phyloP scores from a whole-genome alignment of 2,113 vertebrate species.

The Rhineura floridana region DNA sequence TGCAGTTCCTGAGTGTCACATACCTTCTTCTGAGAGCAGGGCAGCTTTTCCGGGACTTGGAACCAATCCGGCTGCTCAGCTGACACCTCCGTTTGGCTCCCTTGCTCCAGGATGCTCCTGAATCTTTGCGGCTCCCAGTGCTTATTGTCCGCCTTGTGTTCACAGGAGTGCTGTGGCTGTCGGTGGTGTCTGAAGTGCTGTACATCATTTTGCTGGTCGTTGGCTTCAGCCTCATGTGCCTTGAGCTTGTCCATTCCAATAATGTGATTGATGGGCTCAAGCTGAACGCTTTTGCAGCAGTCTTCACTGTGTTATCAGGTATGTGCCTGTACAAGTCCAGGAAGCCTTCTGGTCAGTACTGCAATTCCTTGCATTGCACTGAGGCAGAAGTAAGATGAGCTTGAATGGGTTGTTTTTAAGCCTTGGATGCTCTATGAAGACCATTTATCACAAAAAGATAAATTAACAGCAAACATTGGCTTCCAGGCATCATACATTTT shows the following conservation, averaged over 20 bases:
- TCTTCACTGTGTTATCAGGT: constrained; percentile 98
- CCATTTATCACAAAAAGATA: too few species aligned
- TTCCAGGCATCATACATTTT: too few species aligned
- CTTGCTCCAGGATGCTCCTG: neutral
- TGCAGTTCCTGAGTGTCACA: neutral
- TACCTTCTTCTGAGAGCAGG: neutral
- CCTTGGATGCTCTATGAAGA: neutral
- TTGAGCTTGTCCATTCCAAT: constrained; percentile 95
- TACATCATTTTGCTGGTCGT: constrained; percentile 95
- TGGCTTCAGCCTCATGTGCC: constrained; percentile 97
- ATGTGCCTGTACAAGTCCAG: constrained; percentile 22
- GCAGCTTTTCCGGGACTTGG: neutral
- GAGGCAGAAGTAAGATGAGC: neutral
- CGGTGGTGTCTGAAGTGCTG: constrained; percentile 93
- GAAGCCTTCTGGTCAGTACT: neutral
- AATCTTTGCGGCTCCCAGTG: too few species aligned
- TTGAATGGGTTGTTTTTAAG: too few species aligned
- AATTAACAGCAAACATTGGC: too few species aligned
- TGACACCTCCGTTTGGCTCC: neutral
- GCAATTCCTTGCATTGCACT: too few species aligned
- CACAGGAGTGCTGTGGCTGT: constrained; percentile 94
- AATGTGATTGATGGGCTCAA: constrained; percentile 97
- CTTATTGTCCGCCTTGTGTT: constrained; percentile 23
- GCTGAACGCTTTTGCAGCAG: constrained; percentile 95
- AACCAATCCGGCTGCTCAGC: neutral